Base-by-base conservation (phyloP, 2,888 invertebrate species). In the Rhabditoides inermis region DNA sequence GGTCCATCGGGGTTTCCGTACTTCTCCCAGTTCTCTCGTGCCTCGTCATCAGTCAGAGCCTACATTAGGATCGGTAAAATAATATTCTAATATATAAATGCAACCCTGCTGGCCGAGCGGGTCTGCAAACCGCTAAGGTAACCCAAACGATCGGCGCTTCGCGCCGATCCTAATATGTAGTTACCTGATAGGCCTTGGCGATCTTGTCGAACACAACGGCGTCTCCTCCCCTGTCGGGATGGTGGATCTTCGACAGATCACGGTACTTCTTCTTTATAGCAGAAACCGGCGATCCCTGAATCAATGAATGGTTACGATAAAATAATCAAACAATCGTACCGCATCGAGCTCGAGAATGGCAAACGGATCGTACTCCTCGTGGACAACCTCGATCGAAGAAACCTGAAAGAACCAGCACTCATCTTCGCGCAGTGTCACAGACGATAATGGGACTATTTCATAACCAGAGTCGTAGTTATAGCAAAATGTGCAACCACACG, bases 1-100 rank as follows among this genome's bases (percentile, higher is more conserved):
- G 98, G 98, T 2, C 98, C 98, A 82, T 99, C 98, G 1, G 98
- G 98, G 82, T 99, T 98, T 23, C 98, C 98, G 83, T 94, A 92
- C 77, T 89, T 89, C 77, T 95, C 92, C 90, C 92, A 99, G 80
- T 99, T 99, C 77, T 87, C 86, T 61, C 89, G 84, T 2, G 95
- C 88, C 78, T 94, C 91, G 65, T 95, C 94, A 81, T 99, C 92
- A 53, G 98, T 99, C 56, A 98, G 82, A 20, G 74, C 74, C 92
- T 92, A 58, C 18, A 68, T 40, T 40, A 12, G 18, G 18, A 20
- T 39, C 18, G 6, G 40, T n/a, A 18, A 39, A n/a, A n/a, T 39
- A 10, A n/a, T 39, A 39, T 7, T 15, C 10, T n/a, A 10, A 18
- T 18, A n/a, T 45, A 6, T 45, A 45, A 72, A 79, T 74, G n/a